phyloP scores from a whole-genome alignment of 2,113 vertebrate species.

The Antechinus stuartii region DNA sequence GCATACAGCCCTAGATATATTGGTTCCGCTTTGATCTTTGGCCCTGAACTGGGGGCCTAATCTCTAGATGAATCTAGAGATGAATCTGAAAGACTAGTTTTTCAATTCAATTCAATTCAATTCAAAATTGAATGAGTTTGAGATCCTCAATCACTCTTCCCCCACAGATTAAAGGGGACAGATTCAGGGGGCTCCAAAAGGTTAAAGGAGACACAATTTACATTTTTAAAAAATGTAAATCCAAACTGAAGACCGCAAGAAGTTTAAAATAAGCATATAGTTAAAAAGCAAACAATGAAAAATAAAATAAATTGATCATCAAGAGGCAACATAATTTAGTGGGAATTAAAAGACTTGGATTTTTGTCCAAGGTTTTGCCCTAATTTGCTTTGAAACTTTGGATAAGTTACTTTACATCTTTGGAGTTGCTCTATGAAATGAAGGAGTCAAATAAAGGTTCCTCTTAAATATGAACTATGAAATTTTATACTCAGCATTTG shows the following conservation, averaged over 20 bases:
- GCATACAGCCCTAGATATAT: too few relatives aligned
- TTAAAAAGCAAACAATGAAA: neutral
- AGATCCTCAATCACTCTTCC: too few relatives aligned
- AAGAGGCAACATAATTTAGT: neutral
- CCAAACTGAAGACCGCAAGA: neutral
- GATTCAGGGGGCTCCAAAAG: too few relatives aligned
- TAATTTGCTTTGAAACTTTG: neutral
- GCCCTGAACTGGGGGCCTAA: too few relatives aligned
- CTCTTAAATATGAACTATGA: neutral
- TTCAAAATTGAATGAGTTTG: too few relatives aligned
- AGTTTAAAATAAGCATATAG: neutral
- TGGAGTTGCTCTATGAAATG: neutral
- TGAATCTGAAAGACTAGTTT: too few relatives aligned
- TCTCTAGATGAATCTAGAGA: too few relatives aligned
- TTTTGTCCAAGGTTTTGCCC: neutral
- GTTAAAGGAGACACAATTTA: too few relatives aligned
- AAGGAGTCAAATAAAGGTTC: neutral
- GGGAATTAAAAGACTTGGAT: neutral
- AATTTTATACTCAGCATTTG: neutral
- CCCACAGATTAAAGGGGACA: too few relatives aligned
- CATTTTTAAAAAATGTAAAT: neutral
- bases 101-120: too few relatives aligned
- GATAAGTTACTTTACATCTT: neutral
- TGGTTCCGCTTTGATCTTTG: too few relatives aligned
- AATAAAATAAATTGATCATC: neutral